Evolutionary conservation across 1,140 invertebrate species (phyloP), one percentile per base, ranked within the genome.

Genomic region (Magallana ariakensis): DNA sequence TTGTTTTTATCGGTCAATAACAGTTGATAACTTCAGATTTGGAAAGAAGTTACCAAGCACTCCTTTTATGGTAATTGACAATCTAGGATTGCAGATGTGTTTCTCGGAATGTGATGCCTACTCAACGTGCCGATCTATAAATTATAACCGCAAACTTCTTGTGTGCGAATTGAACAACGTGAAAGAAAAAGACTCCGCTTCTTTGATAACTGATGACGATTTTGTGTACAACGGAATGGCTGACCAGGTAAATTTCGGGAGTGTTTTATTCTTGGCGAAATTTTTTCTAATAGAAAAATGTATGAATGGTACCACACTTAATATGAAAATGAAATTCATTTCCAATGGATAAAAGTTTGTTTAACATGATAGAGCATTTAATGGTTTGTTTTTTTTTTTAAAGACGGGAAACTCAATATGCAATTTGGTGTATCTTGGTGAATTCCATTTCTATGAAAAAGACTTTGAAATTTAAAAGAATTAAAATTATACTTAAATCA

Each of bases 101-200:
- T 22, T 1, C 54, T n/a, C 15, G 16, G 56, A 54, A 75, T 26
- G 57, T 58, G 53, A 84, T 56, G 19, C 57, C 58, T 26, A 33
- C 19, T 8, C 60, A 3, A 7, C 26, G 8, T 11, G 16, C 19
- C 56, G 60, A 9, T 22, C 10, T 2, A 26, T 57, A 33, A 57
- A 84, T 58, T 16, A 26, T n/a, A 26, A 84, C 57, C 57, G 22
- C 15, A 54, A 84, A 60, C 15, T 54, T 16, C 19, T 60, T 60
- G 58, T 60, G n/a, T 60, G 58, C n/a, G 58, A 60, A 60, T 60
- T 60, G 9, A 60, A 60, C 58, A 60, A 13, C 58, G n/a, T 60
- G 58, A 60, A n/a, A n/a, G n/a, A 60, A 60, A 60, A 60, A 9
- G 11, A 13, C 6, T 60, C 58, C 11, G 13, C 0, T 13, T 16